Percentiles rank a stretch among this genome's conserved stretches.
Evolutionary conservation across 2,888 invertebrate species (phyloP).

Genomic region (Torymus texanus): DNA sequence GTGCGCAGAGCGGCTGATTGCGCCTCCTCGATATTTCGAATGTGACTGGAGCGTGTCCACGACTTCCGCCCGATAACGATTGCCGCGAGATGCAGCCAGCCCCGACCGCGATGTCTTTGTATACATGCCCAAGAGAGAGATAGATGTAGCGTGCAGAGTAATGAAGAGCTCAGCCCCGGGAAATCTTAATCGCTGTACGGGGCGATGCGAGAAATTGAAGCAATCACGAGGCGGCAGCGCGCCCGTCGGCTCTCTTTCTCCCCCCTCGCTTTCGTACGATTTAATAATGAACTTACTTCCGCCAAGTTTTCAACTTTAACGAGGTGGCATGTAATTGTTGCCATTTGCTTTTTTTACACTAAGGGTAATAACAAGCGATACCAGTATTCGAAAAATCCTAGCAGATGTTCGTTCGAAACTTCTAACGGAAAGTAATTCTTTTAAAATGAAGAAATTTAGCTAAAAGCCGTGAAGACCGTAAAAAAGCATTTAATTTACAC

Average conservation of each 20-base stretch:
- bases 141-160: neutral
- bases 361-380: neutral
- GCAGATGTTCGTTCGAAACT: too few relatives aligned
- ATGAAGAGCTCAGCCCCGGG: conserved; percentile 52
- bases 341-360: neutral
- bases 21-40: conserved; percentile 41
- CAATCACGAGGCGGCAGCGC: conserved; percentile 22
- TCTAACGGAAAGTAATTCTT: too few relatives aligned
- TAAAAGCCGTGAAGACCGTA: neutral
- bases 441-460: too few relatives aligned
- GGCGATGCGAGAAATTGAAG: conserved; percentile 39
- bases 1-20: conserved; percentile 32
- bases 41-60: conserved; percentile 47
- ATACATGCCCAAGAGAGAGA: neutral
- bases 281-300: conserved; percentile 24
- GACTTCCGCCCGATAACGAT: conserved; percentile 55
- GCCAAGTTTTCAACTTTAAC: neutral
- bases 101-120: conserved; percentile 19
- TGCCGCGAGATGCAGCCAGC: conserved; percentile 38
- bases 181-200: conserved; percentile 49
- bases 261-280: neutral
- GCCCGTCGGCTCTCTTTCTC: neutral
- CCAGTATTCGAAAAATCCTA: neutral
- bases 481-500: neutral
- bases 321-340: neutral